Evolutionary conservation across 1,140 invertebrate species (phyloP).

Genomic region (Lerema accius): DNA sequence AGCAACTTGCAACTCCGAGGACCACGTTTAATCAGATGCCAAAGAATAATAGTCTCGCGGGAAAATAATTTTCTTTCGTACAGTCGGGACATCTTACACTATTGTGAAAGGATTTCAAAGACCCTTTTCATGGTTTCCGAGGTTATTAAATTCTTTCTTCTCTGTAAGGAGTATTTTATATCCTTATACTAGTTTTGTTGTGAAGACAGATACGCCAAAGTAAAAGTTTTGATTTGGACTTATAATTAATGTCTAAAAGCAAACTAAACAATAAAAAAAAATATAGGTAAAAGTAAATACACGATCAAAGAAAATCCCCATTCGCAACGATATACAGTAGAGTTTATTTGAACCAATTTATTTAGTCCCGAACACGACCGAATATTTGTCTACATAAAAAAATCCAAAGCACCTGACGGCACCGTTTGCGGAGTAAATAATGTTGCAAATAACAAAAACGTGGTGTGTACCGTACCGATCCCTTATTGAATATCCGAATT

Average conservation of each 20-base stretch:
- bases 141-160: conserved; percentile 58
- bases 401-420: conserved; percentile 52
- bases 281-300: not conserved
- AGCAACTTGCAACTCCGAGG: conserved; percentile 27
- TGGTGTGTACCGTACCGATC: conserved; percentile 38
- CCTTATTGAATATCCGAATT: conserved; percentile 67
- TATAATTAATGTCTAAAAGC: no score
- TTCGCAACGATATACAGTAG: conserved; percentile 5
- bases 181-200: not conserved
- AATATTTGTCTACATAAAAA: conserved; percentile 46
- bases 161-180: conserved; percentile 30
- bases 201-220: conserved; percentile 1
- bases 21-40: conserved; percentile 55
- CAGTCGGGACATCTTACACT: conserved; percentile 66
- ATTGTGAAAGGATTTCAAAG: conserved; percentile 76
- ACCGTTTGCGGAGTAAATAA: conserved; percentile 63
- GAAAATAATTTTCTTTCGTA: conserved; percentile 73
- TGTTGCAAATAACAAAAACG: conserved; percentile 58
- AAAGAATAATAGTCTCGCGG: conserved; percentile 58
- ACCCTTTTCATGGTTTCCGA: conserved; percentile 65
- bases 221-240: no score
- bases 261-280: no score
- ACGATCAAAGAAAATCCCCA: not conserved
- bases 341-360: conserved; percentile 55
- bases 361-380: conserved; percentile 40